Evolutionary conservation across 2,888 invertebrate species (phyloP).

Genomic region (Exocentrus adspersus): DNA sequence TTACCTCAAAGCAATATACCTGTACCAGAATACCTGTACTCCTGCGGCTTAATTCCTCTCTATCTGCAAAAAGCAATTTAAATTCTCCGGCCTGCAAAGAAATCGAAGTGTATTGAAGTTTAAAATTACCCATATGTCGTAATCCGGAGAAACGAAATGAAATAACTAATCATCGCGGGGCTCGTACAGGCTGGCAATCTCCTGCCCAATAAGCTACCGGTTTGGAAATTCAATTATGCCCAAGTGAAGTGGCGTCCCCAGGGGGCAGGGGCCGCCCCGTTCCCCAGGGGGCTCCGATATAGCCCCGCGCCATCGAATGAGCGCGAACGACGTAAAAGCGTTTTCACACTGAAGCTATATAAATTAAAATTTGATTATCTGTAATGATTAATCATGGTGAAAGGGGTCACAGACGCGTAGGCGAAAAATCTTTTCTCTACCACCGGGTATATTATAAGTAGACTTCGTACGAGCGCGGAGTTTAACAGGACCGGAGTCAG

Average conservation of each 20-base stretch:
- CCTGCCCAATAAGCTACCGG: slow-evolving; percentile 63
- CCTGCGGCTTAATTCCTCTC: slow-evolving; percentile 25
- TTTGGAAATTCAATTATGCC: slow-evolving; percentile 60
- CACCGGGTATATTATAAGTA: no score
- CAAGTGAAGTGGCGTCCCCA: slow-evolving; percentile 58
- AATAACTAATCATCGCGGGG: slow-evolving; percentile 62
- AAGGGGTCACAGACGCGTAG: no score
- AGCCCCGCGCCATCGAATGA: slow-evolving; percentile 22
- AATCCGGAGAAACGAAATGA: slow-evolving; percentile 60
- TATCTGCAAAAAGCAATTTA: slow-evolving; percentile 46
- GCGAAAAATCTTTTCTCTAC: no score
- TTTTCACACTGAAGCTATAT: slow-evolving; percentile 17
- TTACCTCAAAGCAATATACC: no score
- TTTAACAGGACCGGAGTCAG: no score
- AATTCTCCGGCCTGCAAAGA: slow-evolving; percentile 37
- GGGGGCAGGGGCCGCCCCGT: slow-evolving; percentile 47
- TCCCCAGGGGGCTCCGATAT: slow-evolving; percentile 33
- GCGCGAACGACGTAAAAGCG: slow-evolving; percentile 1
- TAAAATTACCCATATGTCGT: slow-evolving; percentile 63
- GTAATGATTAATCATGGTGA: background rate
- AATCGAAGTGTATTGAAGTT: slow-evolving; percentile 51
- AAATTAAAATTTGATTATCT: slow-evolving; percentile 32
- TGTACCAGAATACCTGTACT: background rate
- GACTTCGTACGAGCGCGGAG: no score
- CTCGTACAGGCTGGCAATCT: slow-evolving; percentile 57